A percentile compares a stretch with the other conserved stretches of the same genome.
These are phyloP conservation scores for Eidolon helvum DNA, from an alignment of 2,113 vertebrate genomes.

Conservation along the genomic window DNA sequence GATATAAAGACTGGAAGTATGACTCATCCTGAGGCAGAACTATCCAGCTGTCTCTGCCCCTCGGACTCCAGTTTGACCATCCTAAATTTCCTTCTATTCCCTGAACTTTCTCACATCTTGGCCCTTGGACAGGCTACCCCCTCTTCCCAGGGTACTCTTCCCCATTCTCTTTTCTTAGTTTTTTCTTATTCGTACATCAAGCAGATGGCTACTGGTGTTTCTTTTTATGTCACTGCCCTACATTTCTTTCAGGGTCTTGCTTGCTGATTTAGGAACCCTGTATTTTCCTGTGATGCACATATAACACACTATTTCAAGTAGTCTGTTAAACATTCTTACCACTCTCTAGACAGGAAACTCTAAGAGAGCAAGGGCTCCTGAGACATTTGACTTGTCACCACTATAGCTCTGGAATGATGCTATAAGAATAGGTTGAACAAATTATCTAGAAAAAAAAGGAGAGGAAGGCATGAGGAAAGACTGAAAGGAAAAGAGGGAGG, in stretches of 20 bases:
- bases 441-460: too few relatives aligned
- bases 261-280: background rate
- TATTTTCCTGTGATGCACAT: background rate
- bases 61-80: background rate
- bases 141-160: background rate
- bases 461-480: too few relatives aligned
- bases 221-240: background rate
- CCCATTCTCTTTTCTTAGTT: background rate
- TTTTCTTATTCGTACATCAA: background rate
- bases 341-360: background rate
- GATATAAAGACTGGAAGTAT: background rate
- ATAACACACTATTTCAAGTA: background rate
- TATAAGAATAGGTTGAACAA: background rate
- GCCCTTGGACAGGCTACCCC: background rate
- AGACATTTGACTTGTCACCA: background rate
- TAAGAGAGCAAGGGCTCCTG: background rate
- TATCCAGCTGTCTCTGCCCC: background rate
- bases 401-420: background rate
- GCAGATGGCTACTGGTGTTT: background rate
- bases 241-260: background rate
- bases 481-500: rapidly evolving
- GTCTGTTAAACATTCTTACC: background rate
- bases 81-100: background rate
- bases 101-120: background rate
- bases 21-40: background rate